These are phyloP conservation scores for Acrocephalus scirpaceus DNA, from an alignment of 2,797 vertebrate genomes.

Conservation along the genomic window DNA sequence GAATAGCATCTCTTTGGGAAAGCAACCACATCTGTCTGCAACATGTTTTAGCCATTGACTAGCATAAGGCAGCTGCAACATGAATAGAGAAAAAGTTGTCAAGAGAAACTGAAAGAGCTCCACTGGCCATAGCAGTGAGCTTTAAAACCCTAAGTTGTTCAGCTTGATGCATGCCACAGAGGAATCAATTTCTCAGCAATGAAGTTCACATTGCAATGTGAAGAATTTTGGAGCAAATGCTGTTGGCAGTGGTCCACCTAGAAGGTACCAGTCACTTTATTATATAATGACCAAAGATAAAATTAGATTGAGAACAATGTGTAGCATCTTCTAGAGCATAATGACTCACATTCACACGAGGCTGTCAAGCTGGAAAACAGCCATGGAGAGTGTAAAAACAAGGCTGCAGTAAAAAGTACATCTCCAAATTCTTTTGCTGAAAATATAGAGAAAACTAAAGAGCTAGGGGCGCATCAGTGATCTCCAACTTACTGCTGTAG, in stretches of 20 bases:
- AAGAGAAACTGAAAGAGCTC: neutral
- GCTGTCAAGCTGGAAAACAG: conserved; percentile 39
- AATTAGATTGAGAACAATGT: conserved; percentile 63
- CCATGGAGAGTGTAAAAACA: conserved; percentile 1
- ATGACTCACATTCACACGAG: conserved; percentile 59
- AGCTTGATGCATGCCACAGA: neutral
- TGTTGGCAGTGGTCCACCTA: conserved; percentile 22
- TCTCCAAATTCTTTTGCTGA: neutral
- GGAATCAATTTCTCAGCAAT: neutral
- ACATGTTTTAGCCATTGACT: neutral
- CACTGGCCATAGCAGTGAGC: neutral
- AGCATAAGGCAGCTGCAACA: neutral
- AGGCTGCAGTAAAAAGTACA: conserved; percentile 18
- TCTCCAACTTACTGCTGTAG: neutral
- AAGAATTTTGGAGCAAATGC: neutral
- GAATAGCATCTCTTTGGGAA: neutral
- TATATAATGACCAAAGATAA: conserved; percentile 55
- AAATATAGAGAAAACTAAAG: neutral
- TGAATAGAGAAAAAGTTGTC: neutral
- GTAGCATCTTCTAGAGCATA: conserved; percentile 57
- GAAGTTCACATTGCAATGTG: neutral
- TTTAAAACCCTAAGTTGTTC: neutral
- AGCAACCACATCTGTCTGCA: neutral
- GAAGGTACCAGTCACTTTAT: conserved; percentile 37
- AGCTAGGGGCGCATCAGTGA: neutral